phyloP scores from a whole-genome alignment of 2,888 invertebrate species.

The Leucania comma region DNA sequence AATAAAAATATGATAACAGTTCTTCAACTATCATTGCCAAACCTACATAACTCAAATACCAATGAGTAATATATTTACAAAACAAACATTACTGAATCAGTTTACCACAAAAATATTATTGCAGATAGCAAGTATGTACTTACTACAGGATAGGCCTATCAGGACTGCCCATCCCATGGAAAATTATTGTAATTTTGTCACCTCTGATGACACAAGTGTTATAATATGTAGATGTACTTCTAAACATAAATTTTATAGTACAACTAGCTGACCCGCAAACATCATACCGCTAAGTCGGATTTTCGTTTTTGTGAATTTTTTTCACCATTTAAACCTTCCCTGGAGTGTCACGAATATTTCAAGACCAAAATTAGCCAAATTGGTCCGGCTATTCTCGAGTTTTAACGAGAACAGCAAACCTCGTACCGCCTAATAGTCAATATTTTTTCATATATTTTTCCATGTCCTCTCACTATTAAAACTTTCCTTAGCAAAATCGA shows the following conservation, averaged over 20 bases:
- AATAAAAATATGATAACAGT: neutral
- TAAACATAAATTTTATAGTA: neutral
- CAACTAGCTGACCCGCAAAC: too few species aligned
- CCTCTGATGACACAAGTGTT: neutral
- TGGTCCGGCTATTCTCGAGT: too few species aligned
- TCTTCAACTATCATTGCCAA: slow-evolving; percentile 27
- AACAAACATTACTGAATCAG: slow-evolving; percentile 33
- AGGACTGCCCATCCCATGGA: slow-evolving; percentile 34
- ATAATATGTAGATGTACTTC: neutral
- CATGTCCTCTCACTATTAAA: too few species aligned
- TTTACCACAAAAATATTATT: slow-evolving; percentile 5
- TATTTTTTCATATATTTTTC: too few species aligned
- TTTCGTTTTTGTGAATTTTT: too few species aligned
- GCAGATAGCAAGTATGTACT: slow-evolving; percentile 3
- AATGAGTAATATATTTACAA: slow-evolving; percentile 4
- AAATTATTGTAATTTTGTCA: neutral
- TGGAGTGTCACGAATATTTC: too few species aligned
- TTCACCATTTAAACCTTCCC: too few species aligned
- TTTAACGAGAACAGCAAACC: too few species aligned
- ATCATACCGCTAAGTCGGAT: too few species aligned
- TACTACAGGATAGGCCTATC: slow-evolving; percentile 7
- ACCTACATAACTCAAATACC: slow-evolving; percentile 18
- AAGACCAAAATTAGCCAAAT: too few species aligned
- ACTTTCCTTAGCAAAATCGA: too few species aligned
- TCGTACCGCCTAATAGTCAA: too few species aligned